phyloP scores from a whole-genome alignment of 2,888 invertebrate genomes.

The Drosophila setosimentum region DNA sequence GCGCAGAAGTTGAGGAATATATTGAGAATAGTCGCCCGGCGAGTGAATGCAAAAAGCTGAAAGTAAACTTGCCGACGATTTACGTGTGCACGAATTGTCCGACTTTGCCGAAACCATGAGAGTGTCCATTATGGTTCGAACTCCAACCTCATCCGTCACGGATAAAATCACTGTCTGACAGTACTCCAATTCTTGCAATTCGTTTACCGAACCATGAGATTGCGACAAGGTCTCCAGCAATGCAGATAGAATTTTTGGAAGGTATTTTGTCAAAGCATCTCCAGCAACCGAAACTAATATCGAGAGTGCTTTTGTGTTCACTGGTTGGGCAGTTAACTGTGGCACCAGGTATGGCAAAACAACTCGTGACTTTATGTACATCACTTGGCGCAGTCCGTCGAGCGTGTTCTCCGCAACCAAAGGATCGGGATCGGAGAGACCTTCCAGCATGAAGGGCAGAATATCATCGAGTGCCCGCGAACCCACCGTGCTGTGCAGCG shows the following conservation, averaged over 20 bases:
- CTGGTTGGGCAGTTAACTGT: constrained; percentile 94
- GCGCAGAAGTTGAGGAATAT: constrained; percentile 94
- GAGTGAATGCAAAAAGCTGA: constrained; percentile 96
- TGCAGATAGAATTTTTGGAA: constrained; percentile 96
- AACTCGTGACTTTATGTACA: constrained; percentile 97
- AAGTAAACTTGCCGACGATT: constrained; percentile 94
- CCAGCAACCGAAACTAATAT: constrained; percentile 98
- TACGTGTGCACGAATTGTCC: constrained; percentile 88
- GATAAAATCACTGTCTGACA: constrained; percentile 97
- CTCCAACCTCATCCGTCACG: constrained; percentile 94
- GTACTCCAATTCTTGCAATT: constrained; percentile 92
- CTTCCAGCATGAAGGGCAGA: constrained; percentile 94
- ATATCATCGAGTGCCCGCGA: constrained; percentile 98
- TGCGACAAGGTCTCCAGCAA: constrained; percentile 91
- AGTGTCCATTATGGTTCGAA: constrained; percentile 94
- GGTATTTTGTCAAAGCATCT: constrained; percentile 94
- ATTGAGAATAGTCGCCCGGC: constrained; percentile 93
- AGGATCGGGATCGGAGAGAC: constrained; percentile 90
- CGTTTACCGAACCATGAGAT: constrained; percentile 89
- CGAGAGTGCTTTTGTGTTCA: constrained; percentile 96
- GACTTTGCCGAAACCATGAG: constrained; percentile 91
- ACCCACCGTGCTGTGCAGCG: constrained; percentile 97
- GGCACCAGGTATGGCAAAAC: constrained; percentile 98
- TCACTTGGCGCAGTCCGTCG: constrained; percentile 98
- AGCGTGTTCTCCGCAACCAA: constrained; percentile 94